phyloP scores from a whole-genome alignment of 92 coral and sea anemone genomes.

The Zoanthus solanderi region DNA sequence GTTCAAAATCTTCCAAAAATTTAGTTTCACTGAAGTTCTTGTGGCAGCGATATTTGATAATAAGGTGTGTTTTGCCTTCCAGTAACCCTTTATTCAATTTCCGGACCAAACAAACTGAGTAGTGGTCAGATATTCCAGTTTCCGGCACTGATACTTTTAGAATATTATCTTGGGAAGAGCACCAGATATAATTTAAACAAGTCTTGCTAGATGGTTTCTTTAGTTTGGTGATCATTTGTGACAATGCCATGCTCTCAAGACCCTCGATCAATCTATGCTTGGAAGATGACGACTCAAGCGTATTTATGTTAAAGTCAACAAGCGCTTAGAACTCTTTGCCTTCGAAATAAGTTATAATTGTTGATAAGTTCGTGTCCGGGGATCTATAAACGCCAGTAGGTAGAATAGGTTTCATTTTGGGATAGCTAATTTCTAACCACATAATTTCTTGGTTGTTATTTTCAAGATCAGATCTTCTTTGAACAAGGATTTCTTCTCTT shows the following conservation, averaged over 20 bases:
- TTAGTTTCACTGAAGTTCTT: constrained; percentile 18
- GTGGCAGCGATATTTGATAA: constrained; percentile 44
- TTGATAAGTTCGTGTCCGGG: neutral
- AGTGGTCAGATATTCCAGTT: constrained; percentile 18
- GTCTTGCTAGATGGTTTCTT: constrained; percentile 30
- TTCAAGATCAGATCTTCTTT: neutral
- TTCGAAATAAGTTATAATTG: constrained; percentile 7
- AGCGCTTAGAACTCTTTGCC: constrained; percentile 30
- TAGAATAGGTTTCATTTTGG: constrained; percentile 34
- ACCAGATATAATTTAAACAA: constrained; percentile 32
- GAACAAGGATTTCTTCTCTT: neutral
- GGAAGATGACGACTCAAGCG: constrained; percentile 24
- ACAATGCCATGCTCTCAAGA: constrained; percentile 28
- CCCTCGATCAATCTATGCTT: constrained; percentile 26
- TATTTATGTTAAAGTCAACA: constrained; percentile 18
- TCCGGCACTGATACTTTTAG: too few relatives aligned
- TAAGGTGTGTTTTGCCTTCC: constrained; percentile 21
- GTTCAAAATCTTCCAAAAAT: constrained; percentile 24
- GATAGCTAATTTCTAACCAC: constrained; percentile 28
- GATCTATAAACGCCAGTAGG: constrained; percentile 45
- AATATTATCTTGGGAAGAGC: neutral
- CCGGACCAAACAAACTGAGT: constrained; percentile 35
- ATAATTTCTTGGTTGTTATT: constrained; percentile 1
- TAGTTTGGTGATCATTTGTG: neutral
- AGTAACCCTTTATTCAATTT: constrained; percentile 27